Percentiles rank a stretch among this genome's conserved stretches.
These are phyloP conservation scores for Portevinia maculata DNA, from an alignment of 2,888 invertebrate genomes.

Conservation along the genomic window DNA sequence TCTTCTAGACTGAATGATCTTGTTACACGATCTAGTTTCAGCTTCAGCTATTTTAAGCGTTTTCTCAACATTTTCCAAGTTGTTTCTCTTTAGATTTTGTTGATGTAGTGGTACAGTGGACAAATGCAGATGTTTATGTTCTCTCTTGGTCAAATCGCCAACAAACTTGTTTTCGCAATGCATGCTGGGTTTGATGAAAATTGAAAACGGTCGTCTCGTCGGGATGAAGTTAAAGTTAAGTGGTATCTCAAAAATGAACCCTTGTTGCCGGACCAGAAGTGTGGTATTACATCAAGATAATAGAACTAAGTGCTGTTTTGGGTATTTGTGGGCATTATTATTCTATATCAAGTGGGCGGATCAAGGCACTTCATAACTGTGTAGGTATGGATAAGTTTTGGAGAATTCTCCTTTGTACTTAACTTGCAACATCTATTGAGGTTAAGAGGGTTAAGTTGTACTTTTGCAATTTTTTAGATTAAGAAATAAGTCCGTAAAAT, in stretches of 20 bases:
- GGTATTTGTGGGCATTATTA: neutral
- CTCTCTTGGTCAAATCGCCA: slow-evolving; percentile 24
- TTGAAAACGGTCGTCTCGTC: slow-evolving; percentile 35
- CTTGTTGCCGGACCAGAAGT: slow-evolving; percentile 10
- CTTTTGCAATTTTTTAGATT: too few species aligned
- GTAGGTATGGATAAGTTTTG: neutral
- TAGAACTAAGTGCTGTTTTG: too few species aligned
- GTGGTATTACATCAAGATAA: neutral
- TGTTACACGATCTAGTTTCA: slow-evolving; percentile 69
- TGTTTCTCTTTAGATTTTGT: neutral
- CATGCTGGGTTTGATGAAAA: slow-evolving; percentile 18
- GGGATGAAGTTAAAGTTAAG: neutral
- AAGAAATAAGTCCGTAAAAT: neutral
- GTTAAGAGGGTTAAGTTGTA: too few species aligned
- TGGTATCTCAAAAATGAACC: slow-evolving; percentile 38
- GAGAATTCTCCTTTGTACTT: neutral
- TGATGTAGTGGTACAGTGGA: neutral
- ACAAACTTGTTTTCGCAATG: slow-evolving; percentile 40
- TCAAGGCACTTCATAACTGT: neutral
- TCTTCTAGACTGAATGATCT: slow-evolving; percentile 59
- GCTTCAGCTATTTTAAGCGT: slow-evolving; percentile 20
- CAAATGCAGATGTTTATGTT: slow-evolving; percentile 41
- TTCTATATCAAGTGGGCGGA: slow-evolving; percentile 1
- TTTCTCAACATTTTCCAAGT: slow-evolving; percentile 7
- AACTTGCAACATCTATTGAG: too few species aligned